phyloP scores from a whole-genome alignment of 2,113 vertebrate species.

The Clarias macrocephalus region DNA sequence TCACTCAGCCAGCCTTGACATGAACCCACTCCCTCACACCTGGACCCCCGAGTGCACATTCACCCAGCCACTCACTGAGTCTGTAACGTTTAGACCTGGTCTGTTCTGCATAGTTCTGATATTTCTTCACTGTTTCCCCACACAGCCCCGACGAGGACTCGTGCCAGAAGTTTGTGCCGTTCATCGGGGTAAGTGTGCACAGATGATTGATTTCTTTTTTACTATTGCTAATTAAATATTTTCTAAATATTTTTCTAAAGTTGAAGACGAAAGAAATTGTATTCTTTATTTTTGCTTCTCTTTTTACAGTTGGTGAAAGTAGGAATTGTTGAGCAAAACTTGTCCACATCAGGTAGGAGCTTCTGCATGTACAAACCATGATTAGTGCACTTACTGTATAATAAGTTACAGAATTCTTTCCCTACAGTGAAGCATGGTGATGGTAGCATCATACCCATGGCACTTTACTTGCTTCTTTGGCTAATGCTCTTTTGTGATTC shows the following conservation, averaged over 20 bases:
- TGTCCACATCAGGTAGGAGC: conserved; percentile 76
- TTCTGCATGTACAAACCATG: not conserved
- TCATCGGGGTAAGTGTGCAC: conserved; percentile 81
- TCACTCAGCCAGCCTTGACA: conserved; percentile 48
- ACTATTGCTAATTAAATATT: not conserved
- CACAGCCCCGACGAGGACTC: conserved; percentile 87
- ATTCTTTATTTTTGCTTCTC: not conserved
- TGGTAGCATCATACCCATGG: not conserved
- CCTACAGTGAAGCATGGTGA: not conserved
- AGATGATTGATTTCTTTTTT: not conserved
- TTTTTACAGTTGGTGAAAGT: conserved; percentile 78
- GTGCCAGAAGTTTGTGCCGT: conserved; percentile 92
- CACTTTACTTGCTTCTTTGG: not conserved
- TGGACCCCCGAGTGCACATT: not conserved
- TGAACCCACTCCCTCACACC: conserved; percentile 30
- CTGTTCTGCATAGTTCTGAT: not conserved
- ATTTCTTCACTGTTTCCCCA: conserved; percentile 17
- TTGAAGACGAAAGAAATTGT: not conserved
- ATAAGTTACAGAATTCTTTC: not conserved
- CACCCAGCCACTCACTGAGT: conserved; percentile 9
- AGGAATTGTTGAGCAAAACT: conserved; percentile 88
- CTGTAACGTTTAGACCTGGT: not conserved
- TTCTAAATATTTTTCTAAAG: not conserved
- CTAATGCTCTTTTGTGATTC: not conserved
- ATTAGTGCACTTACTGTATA: not conserved